Percentiles rank a stretch among this genome's conserved stretches.
Conservation (phyloP, 2,888 invertebrate species). For the Cryptocephalus primarius region DNA sequence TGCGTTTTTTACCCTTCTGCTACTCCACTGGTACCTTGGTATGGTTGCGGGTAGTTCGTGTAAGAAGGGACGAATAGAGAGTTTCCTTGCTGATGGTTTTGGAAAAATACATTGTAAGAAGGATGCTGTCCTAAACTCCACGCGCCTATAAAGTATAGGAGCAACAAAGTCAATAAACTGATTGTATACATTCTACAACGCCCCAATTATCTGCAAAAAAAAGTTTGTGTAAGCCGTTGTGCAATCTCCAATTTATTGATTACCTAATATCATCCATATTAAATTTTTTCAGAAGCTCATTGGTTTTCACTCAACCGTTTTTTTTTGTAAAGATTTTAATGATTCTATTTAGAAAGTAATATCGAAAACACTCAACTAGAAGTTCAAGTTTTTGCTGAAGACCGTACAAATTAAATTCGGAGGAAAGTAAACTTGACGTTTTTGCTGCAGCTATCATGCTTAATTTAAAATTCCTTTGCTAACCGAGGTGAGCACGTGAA, state of each 20-base stretch:
- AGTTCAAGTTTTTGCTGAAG: no score
- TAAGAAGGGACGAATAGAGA: background rate
- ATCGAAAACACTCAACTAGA: no score
- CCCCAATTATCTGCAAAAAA: background rate
- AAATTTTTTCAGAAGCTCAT: no score
- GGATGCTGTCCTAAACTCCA: conserved; percentile 2
- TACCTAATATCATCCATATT: background rate
- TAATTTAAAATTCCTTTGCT: no score
- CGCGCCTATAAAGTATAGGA: conserved; percentile 1
- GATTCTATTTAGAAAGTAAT: no score
- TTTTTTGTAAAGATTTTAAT: no score
- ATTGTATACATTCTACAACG: no score
- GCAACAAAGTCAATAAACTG: background rate
- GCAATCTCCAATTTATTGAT: background rate
- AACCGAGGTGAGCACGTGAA: no score
- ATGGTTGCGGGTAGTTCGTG: background rate
- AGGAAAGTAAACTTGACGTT: no score
- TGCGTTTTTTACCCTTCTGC: background rate
- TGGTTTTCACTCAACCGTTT: no score
- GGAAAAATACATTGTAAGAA: conserved; percentile 5
- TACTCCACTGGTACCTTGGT: background rate
- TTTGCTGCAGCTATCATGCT: no score
- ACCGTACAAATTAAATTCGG: no score
- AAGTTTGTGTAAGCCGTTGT: background rate
- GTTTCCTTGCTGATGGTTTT: background rate